A percentile compares a stretch with the other conserved stretches of the same genome.
phyloP scores from a whole-genome alignment of 2,888 invertebrate genomes.

The Macrophya annulata region DNA sequence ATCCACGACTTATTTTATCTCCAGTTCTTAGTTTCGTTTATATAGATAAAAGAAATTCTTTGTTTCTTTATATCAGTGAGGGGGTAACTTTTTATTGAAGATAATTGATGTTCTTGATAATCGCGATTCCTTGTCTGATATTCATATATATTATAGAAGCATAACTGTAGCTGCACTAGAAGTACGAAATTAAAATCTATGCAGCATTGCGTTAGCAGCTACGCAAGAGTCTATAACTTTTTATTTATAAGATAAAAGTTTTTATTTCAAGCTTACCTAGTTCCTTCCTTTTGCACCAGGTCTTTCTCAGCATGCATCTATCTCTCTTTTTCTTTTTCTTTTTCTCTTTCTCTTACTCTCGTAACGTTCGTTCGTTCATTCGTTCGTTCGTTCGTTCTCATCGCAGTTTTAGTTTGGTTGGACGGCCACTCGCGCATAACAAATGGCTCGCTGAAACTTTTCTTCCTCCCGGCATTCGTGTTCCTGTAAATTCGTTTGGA shows the following conservation, averaged over 20 bases:
- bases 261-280: slow-evolving; percentile 48
- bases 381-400: slow-evolving; percentile 3
- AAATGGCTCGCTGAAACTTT: slow-evolving; percentile 66
- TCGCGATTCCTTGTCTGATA: neutral
- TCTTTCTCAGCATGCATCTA: neutral
- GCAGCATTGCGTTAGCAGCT: neutral
- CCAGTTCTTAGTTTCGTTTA: neutral
- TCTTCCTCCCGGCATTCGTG: slow-evolving; percentile 24
- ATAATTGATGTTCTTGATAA: neutral
- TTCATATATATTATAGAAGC: neutral
- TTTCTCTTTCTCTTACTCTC: neutral
- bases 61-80: neutral
- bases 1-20: neutral
- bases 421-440: slow-evolving; percentile 74
- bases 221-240: slow-evolving; percentile 11
- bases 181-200: neutral
- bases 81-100: neutral
- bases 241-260: slow-evolving; percentile 52
- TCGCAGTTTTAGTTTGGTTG: slow-evolving; percentile 72
- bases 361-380: neutral
- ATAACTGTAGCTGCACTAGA: neutral
- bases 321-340: neutral
- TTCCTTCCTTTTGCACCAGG: slow-evolving; percentile 4
- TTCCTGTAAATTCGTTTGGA: slow-evolving; percentile 58
- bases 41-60: neutral